Evolutionary conservation across 2,888 invertebrate species (phyloP).

Genomic region (Vesta saturnalis): DNA sequence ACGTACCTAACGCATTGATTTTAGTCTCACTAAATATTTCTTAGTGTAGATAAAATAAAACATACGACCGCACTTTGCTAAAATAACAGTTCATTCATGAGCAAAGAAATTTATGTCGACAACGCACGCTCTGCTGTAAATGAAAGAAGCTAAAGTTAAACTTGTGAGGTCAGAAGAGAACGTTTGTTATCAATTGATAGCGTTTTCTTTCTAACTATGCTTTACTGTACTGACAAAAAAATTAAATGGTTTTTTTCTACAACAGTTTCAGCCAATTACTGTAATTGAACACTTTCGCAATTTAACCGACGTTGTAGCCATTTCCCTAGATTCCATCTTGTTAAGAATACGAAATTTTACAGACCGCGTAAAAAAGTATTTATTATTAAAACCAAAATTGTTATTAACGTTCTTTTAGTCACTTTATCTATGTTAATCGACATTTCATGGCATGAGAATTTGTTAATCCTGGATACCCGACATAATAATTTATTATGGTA

Average conservation of each 20-base stretch:
- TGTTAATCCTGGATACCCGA: no score
- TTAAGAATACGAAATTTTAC: constrained; percentile 1
- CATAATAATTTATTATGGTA: no score
- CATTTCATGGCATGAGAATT: no score
- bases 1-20: constrained; percentile 36
- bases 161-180: constrained; percentile 38
- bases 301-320: not conserved
- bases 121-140: constrained; percentile 44
- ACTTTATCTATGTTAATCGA: no score
- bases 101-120: constrained; percentile 46
- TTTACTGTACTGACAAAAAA: constrained; percentile 15
- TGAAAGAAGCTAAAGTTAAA: constrained; percentile 41
- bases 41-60: constrained; percentile 38
- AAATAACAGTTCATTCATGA: constrained; percentile 47
- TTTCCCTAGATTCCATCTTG: not conserved
- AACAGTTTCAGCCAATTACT: constrained; percentile 4
- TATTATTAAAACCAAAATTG: no score
- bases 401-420: no score
- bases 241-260: not conserved
- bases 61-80: constrained; percentile 40
- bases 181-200: constrained; percentile 38
- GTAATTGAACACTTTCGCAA: constrained; percentile 12
- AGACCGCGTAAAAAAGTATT: no score
- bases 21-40: constrained; percentile 33
- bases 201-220: constrained; percentile 23